Conservation (phyloP, 2,113 vertebrate genomes). For the Tachysurus fulvidraco region DNA sequence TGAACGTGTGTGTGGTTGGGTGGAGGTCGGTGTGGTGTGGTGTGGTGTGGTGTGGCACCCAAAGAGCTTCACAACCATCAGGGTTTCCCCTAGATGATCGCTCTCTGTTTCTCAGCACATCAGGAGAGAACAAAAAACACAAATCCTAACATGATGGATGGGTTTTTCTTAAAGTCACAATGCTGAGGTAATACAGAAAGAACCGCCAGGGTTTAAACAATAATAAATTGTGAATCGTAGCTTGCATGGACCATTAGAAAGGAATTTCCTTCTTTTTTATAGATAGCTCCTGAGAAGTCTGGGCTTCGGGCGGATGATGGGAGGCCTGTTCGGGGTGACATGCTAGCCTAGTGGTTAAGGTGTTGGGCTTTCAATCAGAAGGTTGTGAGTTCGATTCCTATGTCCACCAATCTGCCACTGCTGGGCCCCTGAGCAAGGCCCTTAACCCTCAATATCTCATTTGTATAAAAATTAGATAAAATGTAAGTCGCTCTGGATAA, state of each 20-base stretch:
- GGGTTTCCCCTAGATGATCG: conserved; percentile 54
- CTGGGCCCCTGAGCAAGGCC: too few species aligned
- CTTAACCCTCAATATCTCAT: too few species aligned
- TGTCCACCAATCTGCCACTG: too few species aligned
- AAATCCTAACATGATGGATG: conserved; percentile 52
- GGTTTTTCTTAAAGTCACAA: conserved; percentile 43
- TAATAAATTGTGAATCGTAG: conserved; percentile 61
- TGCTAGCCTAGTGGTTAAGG: too few species aligned
- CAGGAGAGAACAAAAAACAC: conserved; percentile 25
- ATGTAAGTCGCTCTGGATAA: too few species aligned
- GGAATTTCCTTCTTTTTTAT: conserved; percentile 58
- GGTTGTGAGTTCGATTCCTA: too few species aligned
- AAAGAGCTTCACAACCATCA: conserved; percentile 51
- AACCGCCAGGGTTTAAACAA: conserved; percentile 56
- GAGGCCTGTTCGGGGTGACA: conserved; percentile 17
- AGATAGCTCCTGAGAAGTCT: conserved; percentile 53
- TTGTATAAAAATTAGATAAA: too few species aligned
- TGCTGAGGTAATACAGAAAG: conserved; percentile 61
- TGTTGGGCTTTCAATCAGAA: too few species aligned
- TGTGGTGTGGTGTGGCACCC: conserved; percentile 19
- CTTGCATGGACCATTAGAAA: conserved; percentile 64
- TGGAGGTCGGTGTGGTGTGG: background rate
- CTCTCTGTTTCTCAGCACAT: conserved; percentile 15
- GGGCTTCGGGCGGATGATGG: conserved; percentile 48
- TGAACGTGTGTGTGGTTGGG: conserved; percentile 20